Evolutionary conservation across 1,140 invertebrate species (phyloP).

Genomic region (Drosophila arizonae): DNA sequence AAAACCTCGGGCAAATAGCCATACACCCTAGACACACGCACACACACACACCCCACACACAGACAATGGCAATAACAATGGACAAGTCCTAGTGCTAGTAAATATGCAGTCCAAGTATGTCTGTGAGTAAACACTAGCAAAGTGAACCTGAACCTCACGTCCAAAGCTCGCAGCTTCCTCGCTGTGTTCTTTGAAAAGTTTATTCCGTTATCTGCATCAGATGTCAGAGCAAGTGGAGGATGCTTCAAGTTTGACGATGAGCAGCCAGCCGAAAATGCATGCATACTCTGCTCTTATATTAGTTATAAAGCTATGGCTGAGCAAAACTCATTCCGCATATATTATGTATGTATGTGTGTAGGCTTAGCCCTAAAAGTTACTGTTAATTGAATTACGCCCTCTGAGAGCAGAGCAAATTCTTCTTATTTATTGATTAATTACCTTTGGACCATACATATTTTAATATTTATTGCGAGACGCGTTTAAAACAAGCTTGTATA

Average conservation of each 20-base stretch:
- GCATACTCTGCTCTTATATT: too few relatives aligned
- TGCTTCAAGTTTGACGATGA: conserved; percentile 17
- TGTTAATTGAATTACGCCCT: too few relatives aligned
- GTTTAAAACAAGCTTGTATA: too few relatives aligned
- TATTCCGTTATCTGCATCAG: conserved; percentile 9
- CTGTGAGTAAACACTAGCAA: conserved; percentile 24
- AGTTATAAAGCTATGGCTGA: too few relatives aligned
- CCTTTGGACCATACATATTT: too few relatives aligned
- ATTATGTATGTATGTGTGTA: too few relatives aligned
- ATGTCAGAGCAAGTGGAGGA: neutral
- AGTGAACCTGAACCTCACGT: conserved; percentile 39
- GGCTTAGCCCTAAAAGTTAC: too few relatives aligned
- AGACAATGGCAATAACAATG: conserved; percentile 29
- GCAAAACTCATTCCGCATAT: too few relatives aligned
- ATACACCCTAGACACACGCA: conserved; percentile 7
- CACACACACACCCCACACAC: conserved; percentile 4
- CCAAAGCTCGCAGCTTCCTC: neutral
- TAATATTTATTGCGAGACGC: too few relatives aligned
- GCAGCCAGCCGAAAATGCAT: neutral
- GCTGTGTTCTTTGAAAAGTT: conserved; percentile 9
- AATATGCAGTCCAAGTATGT: conserved; percentile 38
- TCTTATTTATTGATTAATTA: too few relatives aligned
- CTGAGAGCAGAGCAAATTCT: too few relatives aligned
- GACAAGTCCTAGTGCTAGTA: conserved; percentile 25
- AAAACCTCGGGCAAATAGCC: conserved; percentile 37